These are phyloP conservation scores for Cremastobaeus sp. DNA, from an alignment of 2,888 invertebrate genomes.

Conservation along the genomic window DNA sequence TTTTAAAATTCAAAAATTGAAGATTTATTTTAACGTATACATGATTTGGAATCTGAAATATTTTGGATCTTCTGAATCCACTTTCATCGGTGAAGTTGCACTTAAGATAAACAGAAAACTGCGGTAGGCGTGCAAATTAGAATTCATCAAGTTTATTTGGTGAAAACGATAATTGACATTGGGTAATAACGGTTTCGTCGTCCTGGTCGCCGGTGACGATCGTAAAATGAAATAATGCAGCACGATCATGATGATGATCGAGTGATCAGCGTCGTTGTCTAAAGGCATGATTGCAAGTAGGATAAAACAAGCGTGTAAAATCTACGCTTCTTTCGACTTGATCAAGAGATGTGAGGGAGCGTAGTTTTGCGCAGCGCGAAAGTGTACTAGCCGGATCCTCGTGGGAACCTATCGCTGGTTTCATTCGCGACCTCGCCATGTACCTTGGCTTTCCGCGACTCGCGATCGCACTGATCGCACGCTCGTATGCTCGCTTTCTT, in stretches of 20 bases:
- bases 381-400: conserved; percentile 66
- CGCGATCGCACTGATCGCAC: conserved; percentile 61
- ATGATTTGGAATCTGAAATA: too few relatives aligned
- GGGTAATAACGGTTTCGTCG: too few relatives aligned
- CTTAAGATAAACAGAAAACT: too few relatives aligned
- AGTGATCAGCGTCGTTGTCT: conserved; percentile 19
- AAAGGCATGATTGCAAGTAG: conserved; percentile 56
- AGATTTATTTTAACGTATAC: too few relatives aligned
- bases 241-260: conserved; percentile 29
- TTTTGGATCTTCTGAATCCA: too few relatives aligned
- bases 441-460: conserved; percentile 60
- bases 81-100: too few relatives aligned
- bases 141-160: too few relatives aligned
- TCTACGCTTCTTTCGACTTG: conserved; percentile 56
- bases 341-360: conserved; percentile 59
- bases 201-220: conserved; percentile 47
- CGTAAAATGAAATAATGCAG: conserved; percentile 42
- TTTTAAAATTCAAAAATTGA: too few relatives aligned
- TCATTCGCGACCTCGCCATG: conserved; percentile 60
- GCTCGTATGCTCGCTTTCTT: conserved; percentile 48
- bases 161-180: too few relatives aligned
- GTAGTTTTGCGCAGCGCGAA: conserved; percentile 47
- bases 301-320: conserved; percentile 64
- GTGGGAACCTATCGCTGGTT: conserved; percentile 68
- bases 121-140: too few relatives aligned